Evolutionary conservation across 2,113 vertebrate species (phyloP), one percentile per base, ranked within the genome.

Genomic region (Semnornis frantzii): DNA sequence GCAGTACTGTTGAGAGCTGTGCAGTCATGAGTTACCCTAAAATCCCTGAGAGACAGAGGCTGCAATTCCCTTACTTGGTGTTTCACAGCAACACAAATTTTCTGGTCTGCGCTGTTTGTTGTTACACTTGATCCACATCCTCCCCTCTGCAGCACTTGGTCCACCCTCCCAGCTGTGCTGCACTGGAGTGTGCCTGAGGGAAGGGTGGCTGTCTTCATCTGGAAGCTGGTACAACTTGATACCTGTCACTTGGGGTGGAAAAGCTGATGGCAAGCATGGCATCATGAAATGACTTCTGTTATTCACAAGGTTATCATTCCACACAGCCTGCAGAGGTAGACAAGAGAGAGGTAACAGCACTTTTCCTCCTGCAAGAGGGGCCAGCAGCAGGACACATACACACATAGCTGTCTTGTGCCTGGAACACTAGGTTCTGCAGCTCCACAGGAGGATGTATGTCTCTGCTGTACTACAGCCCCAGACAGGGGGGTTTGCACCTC

Each of bases 11-110:
- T 33, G 54, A 84, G 46, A 70, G 14, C 28, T 76, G 6, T 58
- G 88, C 6, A 5, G 4, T 55, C 33, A 62, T 15, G 31, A 44
- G 27, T 46, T 54, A 55, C 39, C 19, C 50, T 48, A 54, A 82
- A 80, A 69, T 34, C 42, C 39, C 34, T 7, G 39, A 77, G 39
- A 54, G 52, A 50, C 15, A 10, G n/a, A 80, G 15, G 57, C 33
- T 82, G 42, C 3, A 3, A 23, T 39, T 74, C 15, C 34, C n/a
- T 0, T 0, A 19, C 6, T 10, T 62, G 42, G 50, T 76, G 31
- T 65, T 82, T 66, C 42, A 13, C 65, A 73, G 66, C n/a, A 77
- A 81, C 16, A 44, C 12, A 59, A 34, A 66, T 50, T 27, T 30
- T 66, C 24, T 13, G 24, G 30, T 39, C 69, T 55, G 19, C 1